These are phyloP conservation scores for Clarias fuscus DNA, from an alignment of 2,797 vertebrate genomes.

Conservation along the genomic window DNA sequence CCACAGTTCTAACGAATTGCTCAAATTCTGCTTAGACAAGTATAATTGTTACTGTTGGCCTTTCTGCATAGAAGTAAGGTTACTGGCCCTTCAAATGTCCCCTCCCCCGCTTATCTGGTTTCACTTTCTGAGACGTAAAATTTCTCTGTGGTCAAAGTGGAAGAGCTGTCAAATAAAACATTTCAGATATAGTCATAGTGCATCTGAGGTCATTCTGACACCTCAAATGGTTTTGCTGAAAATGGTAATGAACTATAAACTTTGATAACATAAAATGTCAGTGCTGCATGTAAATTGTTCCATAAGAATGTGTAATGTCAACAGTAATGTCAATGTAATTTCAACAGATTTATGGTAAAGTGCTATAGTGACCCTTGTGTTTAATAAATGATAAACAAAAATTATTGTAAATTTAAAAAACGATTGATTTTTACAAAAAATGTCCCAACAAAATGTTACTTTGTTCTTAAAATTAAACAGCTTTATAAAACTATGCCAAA, in stretches of 20 bases:
- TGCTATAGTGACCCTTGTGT: too few relatives aligned
- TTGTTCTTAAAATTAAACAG: not conserved
- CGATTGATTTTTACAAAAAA: too few relatives aligned
- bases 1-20: not conserved
- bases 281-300: not conserved
- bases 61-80: slow-evolving; percentile 20
- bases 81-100: slow-evolving; percentile 30
- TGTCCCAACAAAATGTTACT: too few relatives aligned
- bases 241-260: slow-evolving; percentile 5
- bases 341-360: not conserved
- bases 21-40: not conserved
- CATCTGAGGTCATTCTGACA: slow-evolving; percentile 29
- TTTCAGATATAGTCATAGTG: slow-evolving; percentile 33
- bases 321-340: too few relatives aligned
- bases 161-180: slow-evolving; percentile 23
- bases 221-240: not conserved
- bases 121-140: slow-evolving; percentile 36
- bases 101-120: slow-evolving; percentile 41
- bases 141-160: slow-evolving; percentile 37
- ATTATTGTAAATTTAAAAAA: not conserved
- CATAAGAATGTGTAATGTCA: too few relatives aligned
- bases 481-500: not conserved
- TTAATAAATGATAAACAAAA: not conserved
- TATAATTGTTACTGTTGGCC: not conserved
- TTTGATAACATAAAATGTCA: not conserved